Evolutionary conservation across 92 coral and sea anemone genomes (phyloP).

Genomic region (Palythoa caribaeorum): DNA sequence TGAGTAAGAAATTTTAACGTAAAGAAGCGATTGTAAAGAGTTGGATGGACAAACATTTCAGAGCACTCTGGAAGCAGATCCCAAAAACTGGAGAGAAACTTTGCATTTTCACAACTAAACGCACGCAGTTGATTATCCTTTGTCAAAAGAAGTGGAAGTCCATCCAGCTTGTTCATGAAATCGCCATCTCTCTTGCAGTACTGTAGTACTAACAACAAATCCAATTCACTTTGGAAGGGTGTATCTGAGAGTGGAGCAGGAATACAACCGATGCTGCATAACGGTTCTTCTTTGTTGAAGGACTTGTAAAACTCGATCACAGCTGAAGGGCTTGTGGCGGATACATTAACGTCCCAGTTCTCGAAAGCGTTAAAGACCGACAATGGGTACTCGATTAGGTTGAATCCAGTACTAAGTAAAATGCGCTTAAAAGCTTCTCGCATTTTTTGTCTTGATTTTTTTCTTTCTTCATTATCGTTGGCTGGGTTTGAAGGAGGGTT

Average conservation of each 20-base stretch:
- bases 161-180: conserved; percentile 71
- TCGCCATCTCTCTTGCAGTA: conserved; percentile 66
- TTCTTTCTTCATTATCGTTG: neutral
- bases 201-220: conserved; percentile 48
- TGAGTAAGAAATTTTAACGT: neutral
- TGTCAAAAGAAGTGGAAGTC: conserved; percentile 86
- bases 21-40: conserved; percentile 8
- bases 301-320: conserved; percentile 68
- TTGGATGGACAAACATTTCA: conserved; percentile 63
- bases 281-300: conserved; percentile 6
- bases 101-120: conserved; percentile 49
- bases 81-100: conserved; percentile 58
- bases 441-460: neutral
- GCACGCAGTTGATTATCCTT: conserved; percentile 69
- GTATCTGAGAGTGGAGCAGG: conserved; percentile 56
- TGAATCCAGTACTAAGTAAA: conserved; percentile 70
- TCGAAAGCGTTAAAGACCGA: conserved; percentile 48
- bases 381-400: too few species aligned
- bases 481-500: conserved; percentile 44
- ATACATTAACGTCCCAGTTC: conserved; percentile 45
- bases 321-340: conserved; percentile 36
- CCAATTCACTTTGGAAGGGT: conserved; percentile 33
- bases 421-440: conserved; percentile 35
- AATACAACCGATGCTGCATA: conserved; percentile 56
- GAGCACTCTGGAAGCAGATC: conserved; percentile 70